These are phyloP conservation scores for Caenorhabditis sulstoni DNA, from an alignment of 2,888 invertebrate species.

Conservation along the genomic window DNA sequence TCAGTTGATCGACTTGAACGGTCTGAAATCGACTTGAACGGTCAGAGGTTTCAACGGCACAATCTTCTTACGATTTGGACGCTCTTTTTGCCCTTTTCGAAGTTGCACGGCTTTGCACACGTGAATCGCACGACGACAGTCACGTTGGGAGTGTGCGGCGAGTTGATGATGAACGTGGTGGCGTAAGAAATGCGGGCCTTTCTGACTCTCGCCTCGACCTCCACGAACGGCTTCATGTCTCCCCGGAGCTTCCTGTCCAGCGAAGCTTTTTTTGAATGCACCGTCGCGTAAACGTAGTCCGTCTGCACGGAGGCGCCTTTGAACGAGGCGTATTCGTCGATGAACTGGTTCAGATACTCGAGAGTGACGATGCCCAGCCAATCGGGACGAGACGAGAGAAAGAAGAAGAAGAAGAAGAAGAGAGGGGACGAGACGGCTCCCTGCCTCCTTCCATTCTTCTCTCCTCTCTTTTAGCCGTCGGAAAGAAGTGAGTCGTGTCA, in stretches of 20 bases:
- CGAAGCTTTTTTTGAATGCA: conserved; percentile 41
- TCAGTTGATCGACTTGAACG: conserved; percentile 52
- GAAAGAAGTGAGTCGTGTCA: not conserved
- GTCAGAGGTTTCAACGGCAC: too few relatives aligned
- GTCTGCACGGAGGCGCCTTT: conserved; percentile 33
- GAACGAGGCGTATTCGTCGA: conserved; percentile 36
- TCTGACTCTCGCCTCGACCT: conserved; percentile 34
- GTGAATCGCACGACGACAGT: conserved; percentile 38
- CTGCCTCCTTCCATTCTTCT: not conserved
- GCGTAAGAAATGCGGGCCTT: conserved; percentile 41
- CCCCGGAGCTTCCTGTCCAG: conserved; percentile 44
- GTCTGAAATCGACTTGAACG: conserved; percentile 41
- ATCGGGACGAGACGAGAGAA: conserved; percentile 3
- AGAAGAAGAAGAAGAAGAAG: too few relatives aligned
- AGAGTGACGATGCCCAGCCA: conserved; percentile 38
- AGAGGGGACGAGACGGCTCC: not conserved
- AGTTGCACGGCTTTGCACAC: conserved; percentile 30
- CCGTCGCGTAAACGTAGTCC: conserved; percentile 50
- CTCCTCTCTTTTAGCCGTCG: not conserved
- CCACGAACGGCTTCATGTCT: conserved; percentile 28
- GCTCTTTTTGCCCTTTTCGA: conserved; percentile 7
- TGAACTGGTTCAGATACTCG: conserved; percentile 25
- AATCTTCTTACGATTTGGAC: conserved; percentile 31
- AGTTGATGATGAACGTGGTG: conserved; percentile 37
- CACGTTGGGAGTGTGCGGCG: conserved; percentile 42